Evolutionary conservation across 1,140 invertebrate species (phyloP).

Genomic region (Nomia melanderi): DNA sequence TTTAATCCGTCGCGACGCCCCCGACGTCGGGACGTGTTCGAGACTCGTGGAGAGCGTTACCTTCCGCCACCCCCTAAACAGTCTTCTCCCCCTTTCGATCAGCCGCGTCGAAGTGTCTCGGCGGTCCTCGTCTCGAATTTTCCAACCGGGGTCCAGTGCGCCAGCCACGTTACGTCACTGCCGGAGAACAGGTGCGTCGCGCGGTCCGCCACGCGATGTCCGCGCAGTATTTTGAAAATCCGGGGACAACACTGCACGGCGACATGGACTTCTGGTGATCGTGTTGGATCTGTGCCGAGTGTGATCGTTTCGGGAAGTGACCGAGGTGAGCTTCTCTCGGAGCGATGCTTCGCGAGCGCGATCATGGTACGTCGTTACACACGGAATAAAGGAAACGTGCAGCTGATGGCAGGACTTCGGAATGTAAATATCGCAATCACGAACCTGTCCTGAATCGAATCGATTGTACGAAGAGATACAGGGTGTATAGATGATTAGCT

Average conservation of each 20-base stretch:
- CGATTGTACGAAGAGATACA: no score
- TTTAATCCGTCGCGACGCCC: conserved; percentile 78
- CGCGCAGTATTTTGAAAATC: conserved; percentile 12
- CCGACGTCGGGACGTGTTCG: conserved; percentile 46
- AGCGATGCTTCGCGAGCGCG: background rate
- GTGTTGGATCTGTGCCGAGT: conserved; percentile 13
- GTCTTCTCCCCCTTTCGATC: background rate
- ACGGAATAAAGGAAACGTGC: no score
- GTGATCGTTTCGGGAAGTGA: conserved; percentile 26
- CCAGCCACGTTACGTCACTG: conserved; percentile 28
- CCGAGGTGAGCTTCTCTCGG: conserved; percentile 26
- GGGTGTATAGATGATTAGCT: no score
- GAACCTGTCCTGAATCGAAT: no score
- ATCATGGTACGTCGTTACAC: no score
- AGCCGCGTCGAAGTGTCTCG: no score
- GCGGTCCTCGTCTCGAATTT: no score
- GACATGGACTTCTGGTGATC: background rate
- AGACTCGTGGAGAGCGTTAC: background rate
- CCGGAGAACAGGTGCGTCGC: conserved; percentile 25
- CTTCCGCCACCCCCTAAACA: background rate
- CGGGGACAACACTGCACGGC: background rate
- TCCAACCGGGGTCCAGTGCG: no score
- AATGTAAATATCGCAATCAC: no score
- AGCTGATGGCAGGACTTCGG: no score
- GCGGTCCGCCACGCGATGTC: conserved; percentile 3